A percentile compares a stretch with the other conserved stretches of the same genome.
phyloP scores from a whole-genome alignment of 2,797 vertebrate genomes.

The Siniperca scherzeri region DNA sequence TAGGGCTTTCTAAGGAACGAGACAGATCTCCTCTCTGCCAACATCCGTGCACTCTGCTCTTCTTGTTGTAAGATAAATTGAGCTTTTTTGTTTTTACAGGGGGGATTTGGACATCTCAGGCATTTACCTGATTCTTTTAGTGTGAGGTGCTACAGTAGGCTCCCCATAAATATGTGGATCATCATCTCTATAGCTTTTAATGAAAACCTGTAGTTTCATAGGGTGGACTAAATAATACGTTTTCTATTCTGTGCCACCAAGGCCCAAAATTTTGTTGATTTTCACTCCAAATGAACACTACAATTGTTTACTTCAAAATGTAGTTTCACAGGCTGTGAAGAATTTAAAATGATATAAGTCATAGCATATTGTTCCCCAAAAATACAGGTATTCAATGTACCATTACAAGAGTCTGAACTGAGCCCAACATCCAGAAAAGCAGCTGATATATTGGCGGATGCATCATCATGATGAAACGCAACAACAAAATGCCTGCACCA shows the following conservation, averaged over 20 bases:
- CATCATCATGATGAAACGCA: slow-evolving; percentile 34
- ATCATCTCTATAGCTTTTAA: neutral
- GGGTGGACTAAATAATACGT: too few species aligned
- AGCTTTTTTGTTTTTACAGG: neutral
- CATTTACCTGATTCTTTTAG: slow-evolving; percentile 21
- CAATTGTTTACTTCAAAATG: neutral
- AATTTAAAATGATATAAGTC: neutral
- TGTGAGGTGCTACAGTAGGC: neutral
- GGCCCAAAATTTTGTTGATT: neutral
- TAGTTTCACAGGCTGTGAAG: neutral
- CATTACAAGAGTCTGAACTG: neutral
- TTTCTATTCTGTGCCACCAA: neutral
- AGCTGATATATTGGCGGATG: neutral
- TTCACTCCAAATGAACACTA: neutral
- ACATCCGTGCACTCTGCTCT: slow-evolving; percentile 9
- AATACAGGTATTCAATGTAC: neutral
- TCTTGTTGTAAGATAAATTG: slow-evolving; percentile 21
- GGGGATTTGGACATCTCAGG: too few species aligned
- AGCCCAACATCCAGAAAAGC: neutral
- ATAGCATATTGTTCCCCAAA: too few species aligned
- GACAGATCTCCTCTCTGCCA: slow-evolving; percentile 24
- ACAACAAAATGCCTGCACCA: slow-evolving; percentile 67
- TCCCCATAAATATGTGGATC: neutral
- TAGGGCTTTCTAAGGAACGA: slow-evolving; percentile 50
- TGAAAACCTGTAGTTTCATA: neutral